Percentiles rank a stretch among this genome's conserved stretches.
Conservation (phyloP, 2,888 invertebrate genomes). For the Lapara coniferarum region DNA sequence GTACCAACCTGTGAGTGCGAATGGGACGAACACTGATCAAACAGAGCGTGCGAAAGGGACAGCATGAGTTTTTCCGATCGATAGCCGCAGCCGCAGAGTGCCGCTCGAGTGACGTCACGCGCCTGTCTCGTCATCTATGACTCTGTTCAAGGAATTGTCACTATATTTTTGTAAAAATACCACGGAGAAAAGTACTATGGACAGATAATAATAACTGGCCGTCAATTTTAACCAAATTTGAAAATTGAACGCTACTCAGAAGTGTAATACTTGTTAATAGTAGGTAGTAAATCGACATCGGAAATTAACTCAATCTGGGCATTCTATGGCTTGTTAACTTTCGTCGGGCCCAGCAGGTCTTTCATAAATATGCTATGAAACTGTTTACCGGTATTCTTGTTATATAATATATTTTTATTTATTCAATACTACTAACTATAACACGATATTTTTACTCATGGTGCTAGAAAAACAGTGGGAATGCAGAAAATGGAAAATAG, state of each 20-base stretch:
- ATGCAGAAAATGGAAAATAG: constrained; percentile 12
- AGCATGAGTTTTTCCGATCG: constrained; percentile 74
- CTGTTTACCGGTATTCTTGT: neutral
- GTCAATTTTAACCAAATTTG: neutral
- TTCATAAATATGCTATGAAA: neutral
- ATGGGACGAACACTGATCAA: constrained; percentile 57
- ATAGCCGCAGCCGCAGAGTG: constrained; percentile 84
- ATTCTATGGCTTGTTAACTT: constrained; percentile 14
- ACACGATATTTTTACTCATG: neutral
- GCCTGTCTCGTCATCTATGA: constrained; percentile 81
- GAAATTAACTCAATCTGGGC: constrained; percentile 20
- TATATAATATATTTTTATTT: neutral
- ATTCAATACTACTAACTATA: neutral
- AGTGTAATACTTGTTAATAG: constrained; percentile 5
- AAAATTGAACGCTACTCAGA: neutral
- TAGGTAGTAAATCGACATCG: constrained; percentile 15
- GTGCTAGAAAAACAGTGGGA: neutral
- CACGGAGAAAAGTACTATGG: neutral
- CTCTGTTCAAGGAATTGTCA: constrained; percentile 79
- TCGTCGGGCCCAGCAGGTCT: constrained; percentile 5
- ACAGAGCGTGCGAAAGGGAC: constrained; percentile 64
- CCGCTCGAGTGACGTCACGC: constrained; percentile 79
- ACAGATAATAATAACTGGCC: constrained; percentile 3
- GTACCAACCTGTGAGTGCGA: constrained; percentile 60
- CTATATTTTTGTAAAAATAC: constrained; percentile 56